phyloP scores from a whole-genome alignment of 2,888 invertebrate genomes.

The Heliconius hortense region DNA sequence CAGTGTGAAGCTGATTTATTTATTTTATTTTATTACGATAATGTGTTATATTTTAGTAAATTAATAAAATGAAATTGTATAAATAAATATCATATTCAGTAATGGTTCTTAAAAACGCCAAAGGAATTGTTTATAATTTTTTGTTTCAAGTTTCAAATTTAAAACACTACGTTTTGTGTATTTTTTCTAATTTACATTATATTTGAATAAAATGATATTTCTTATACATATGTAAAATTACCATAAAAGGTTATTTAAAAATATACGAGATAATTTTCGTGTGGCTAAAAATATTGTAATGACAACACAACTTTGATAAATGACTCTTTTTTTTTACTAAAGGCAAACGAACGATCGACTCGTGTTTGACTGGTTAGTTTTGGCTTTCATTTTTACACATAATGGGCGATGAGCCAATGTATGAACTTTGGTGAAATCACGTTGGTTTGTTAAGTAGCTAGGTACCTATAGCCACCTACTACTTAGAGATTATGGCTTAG shows the following conservation, averaged over 20 bases:
- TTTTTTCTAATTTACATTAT: background rate
- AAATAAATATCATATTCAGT: too few species aligned
- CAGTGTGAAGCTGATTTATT: too few species aligned
- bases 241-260: background rate
- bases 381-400: constrained; percentile 38
- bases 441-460: background rate
- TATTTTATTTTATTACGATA: too few species aligned
- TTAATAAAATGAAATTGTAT: too few species aligned
- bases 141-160: background rate
- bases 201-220: background rate
- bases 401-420: constrained; percentile 29
- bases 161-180: background rate
- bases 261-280: background rate
- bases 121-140: too few species aligned
- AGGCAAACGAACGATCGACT: constrained; percentile 1
- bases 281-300: background rate
- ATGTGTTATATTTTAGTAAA: too few species aligned
- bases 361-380: constrained; percentile 32
- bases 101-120: too few species aligned
- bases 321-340: background rate
- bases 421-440: constrained; percentile 34
- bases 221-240: background rate
- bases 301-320: background rate
- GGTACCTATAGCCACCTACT: background rate
- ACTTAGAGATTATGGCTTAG: background rate